Evolutionary conservation across 2,888 invertebrate species (phyloP).

Genomic region (Bellardia pandia): DNA sequence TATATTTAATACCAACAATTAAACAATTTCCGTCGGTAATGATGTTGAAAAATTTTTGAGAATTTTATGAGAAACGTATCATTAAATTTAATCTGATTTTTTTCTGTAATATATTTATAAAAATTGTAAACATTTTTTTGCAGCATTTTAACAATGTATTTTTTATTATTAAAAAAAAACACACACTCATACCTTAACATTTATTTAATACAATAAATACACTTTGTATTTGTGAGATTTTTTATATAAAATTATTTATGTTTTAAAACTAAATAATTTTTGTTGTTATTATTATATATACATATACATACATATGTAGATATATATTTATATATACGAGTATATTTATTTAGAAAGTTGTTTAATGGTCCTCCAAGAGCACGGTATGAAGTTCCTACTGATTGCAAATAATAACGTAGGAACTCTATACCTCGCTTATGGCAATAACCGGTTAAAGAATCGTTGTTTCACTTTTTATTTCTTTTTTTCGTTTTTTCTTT

Average conservation of each 20-base stretch:
- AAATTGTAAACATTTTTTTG: constrained; percentile 35
- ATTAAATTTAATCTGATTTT: constrained; percentile 36
- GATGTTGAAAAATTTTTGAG: constrained; percentile 9
- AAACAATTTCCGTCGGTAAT: constrained; percentile 52
- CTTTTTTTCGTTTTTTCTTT: neutral
- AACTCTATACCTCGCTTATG: constrained; percentile 99
- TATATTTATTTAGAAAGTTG: constrained; percentile 78
- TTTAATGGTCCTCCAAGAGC: constrained; percentile 95
- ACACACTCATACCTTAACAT: neutral
- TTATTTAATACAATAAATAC: neutral
- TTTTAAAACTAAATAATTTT: neutral
- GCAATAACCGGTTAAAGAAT: constrained; percentile 84
- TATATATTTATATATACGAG: no score
- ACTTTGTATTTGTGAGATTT: neutral
- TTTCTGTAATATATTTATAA: neutral
- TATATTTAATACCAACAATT: constrained; percentile 34
- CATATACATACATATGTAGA: neutral
- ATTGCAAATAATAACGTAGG: constrained; percentile 90
- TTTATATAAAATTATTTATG: neutral
- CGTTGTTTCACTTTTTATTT: constrained; percentile 24
- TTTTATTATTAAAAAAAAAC: neutral
- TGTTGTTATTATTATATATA: neutral
- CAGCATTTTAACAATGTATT: constrained; percentile 16
- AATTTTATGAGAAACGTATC: constrained; percentile 38
- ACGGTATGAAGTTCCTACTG: constrained; percentile 99